phyloP scores from a whole-genome alignment of 2,113 vertebrate species.

The Gallinago jamesoni region DNA sequence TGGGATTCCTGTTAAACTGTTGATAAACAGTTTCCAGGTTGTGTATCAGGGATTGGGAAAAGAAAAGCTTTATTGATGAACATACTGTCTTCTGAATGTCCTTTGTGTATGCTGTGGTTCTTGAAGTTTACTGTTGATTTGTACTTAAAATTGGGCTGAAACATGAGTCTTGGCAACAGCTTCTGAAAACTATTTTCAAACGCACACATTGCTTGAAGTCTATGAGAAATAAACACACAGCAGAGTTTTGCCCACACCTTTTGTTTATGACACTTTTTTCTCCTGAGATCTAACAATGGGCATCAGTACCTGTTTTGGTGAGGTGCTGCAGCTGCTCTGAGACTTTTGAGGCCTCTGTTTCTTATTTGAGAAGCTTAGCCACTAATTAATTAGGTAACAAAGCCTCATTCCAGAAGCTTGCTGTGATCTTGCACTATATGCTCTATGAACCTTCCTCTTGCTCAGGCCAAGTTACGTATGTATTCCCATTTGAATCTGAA shows the following conservation, averaged over 20 bases:
- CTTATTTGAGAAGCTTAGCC: neutral
- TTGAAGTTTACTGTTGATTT: neutral
- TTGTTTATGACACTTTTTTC: neutral
- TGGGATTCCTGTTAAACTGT: neutral
- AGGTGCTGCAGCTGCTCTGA: neutral
- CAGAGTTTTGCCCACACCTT: neutral
- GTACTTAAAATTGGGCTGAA: neutral
- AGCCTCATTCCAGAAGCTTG: neutral
- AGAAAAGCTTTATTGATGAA: neutral
- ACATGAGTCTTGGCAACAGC: neutral
- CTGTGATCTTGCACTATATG: neutral
- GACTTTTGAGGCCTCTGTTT: neutral
- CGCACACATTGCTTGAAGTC: neutral
- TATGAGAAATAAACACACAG: neutral
- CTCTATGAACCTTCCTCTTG: neutral
- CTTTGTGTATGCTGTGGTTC: neutral
- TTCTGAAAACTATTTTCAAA: neutral
- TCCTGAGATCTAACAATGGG: neutral
- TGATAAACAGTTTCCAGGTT: neutral
- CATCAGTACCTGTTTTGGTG: neutral
- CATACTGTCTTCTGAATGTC: neutral
- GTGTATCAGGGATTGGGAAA: neutral
- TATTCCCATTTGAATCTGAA: neutral
- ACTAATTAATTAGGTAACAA: neutral
- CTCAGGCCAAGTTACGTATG: neutral